Conservation (phyloP, 2,113 vertebrate genomes). For the Galemys pyrenaicus region DNA sequence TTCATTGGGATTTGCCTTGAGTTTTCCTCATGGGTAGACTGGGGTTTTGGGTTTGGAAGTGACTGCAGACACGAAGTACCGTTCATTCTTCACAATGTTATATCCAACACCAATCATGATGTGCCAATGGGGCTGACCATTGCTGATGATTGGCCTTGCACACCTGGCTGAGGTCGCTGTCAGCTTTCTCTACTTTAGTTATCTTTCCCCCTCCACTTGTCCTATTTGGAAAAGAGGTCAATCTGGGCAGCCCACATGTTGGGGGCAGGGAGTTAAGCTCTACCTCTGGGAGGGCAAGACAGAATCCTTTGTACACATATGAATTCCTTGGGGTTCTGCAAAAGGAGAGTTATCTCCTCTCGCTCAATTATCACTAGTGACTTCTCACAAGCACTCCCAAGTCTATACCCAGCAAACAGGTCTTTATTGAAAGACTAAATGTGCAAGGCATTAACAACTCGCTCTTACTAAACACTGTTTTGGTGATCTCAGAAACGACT, state of each 20-base stretch:
- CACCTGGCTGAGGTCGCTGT: not conserved
- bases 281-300: not conserved
- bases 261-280: not conserved
- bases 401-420: not conserved
- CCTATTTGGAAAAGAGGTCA: not conserved
- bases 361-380: not conserved
- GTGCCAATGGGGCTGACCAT: no score
- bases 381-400: not conserved
- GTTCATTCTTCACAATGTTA: no score
- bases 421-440: not conserved
- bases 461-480: not conserved
- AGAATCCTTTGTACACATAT: no score
- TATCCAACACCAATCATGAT: no score
- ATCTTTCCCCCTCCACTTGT: rapidly evolving
- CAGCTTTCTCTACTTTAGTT: not conserved
- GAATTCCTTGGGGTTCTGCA: not conserved
- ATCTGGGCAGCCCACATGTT: no score
- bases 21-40: not conserved
- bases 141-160: not conserved
- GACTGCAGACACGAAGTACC: not conserved
- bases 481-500: not conserved
- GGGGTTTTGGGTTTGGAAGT: not conserved
- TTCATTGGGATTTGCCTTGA: not conserved
- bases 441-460: not conserved
- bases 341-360: not conserved